These are phyloP conservation scores for Neodon shergylaensis DNA, from an alignment of 2,113 vertebrate genomes.

Conservation along the genomic window DNA sequence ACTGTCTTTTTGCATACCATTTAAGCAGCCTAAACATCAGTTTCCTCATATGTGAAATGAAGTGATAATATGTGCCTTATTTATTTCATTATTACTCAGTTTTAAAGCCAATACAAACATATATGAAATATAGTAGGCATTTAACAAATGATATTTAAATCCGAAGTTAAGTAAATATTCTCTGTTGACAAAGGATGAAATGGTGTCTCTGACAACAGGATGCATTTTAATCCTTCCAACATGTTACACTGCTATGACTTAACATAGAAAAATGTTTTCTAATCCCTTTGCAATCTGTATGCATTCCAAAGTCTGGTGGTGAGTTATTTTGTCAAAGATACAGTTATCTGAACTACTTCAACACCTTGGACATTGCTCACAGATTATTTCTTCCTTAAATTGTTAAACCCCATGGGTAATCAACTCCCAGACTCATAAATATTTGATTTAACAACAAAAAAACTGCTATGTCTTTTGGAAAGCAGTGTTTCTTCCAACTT, in stretches of 20 bases:
- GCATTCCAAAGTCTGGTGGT: constrained; percentile 57
- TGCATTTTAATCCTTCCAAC: constrained; percentile 51
- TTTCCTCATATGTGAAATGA: constrained; percentile 17
- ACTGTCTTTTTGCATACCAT: neutral
- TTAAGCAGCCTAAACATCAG: neutral
- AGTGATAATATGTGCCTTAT: neutral
- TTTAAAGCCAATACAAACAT: constrained; percentile 29
- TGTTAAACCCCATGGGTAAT: constrained; percentile 66
- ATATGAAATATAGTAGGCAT: neutral
- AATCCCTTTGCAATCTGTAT: constrained; percentile 52
- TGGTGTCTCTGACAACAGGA: constrained; percentile 46
- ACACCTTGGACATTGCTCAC: constrained; percentile 56
- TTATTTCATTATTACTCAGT: neutral
- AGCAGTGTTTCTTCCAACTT: constrained; percentile 62
- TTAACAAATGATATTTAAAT: constrained; percentile 54
- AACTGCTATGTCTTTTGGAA: constrained; percentile 52
- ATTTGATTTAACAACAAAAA: constrained; percentile 74
- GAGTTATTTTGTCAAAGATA: constrained; percentile 63
- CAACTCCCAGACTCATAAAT: constrained; percentile 77
- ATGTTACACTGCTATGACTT: constrained; percentile 16
- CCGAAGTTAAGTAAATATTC: constrained; percentile 47
- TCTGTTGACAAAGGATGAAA: constrained; percentile 9
- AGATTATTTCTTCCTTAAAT: constrained; percentile 59
- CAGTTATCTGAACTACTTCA: constrained; percentile 64
- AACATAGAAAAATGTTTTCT: constrained; percentile 60